Percentiles rank a stretch among this genome's conserved stretches.
phyloP scores from a whole-genome alignment of 2,797 vertebrate genomes.

The Toxotes lorentzi region DNA sequence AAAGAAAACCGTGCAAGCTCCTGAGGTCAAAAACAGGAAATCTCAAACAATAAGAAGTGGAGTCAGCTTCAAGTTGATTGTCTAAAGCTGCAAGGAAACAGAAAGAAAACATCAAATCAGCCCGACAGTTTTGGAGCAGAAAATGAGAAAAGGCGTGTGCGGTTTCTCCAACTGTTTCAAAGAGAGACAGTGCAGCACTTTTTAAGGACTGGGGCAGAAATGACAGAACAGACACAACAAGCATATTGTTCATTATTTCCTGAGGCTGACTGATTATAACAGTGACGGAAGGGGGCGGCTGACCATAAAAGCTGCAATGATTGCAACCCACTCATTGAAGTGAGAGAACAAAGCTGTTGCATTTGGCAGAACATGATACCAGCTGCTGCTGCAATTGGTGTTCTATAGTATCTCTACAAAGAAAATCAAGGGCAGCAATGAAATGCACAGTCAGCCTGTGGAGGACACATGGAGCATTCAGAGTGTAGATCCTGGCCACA shows the following conservation, averaged over 20 bases:
- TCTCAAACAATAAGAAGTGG: slow-evolving; percentile 82
- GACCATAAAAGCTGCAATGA: slow-evolving; percentile 58
- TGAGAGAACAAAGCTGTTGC: slow-evolving; percentile 78
- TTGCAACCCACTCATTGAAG: slow-evolving; percentile 56
- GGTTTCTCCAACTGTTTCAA: slow-evolving; percentile 38
- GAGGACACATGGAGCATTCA: not conserved
- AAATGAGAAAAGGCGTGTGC: slow-evolving; percentile 62
- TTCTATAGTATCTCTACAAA: slow-evolving; percentile 27
- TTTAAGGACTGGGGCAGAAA: slow-evolving; percentile 59
- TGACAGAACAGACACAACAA: slow-evolving; percentile 83
- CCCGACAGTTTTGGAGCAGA: slow-evolving; percentile 38
- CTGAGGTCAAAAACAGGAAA: slow-evolving; percentile 85
- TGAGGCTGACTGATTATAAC: slow-evolving; percentile 63
- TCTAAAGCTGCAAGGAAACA: slow-evolving; percentile 75
- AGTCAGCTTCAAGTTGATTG: slow-evolving; percentile 77
- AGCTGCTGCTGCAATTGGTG: slow-evolving; percentile 54
- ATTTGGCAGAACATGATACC: slow-evolving; percentile 72
- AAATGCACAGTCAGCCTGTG: slow-evolving; percentile 9
- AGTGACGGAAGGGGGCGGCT: slow-evolving; percentile 18
- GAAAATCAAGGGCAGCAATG: slow-evolving; percentile 16
- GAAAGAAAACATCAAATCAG: slow-evolving; percentile 78
- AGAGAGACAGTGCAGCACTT: slow-evolving; percentile 43
- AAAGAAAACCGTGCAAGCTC: slow-evolving; percentile 46
- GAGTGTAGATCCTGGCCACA: not conserved
- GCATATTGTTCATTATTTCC: slow-evolving; percentile 83